Conservation (phyloP, 2,888 invertebrate species). For the Leucoma salicis region DNA sequence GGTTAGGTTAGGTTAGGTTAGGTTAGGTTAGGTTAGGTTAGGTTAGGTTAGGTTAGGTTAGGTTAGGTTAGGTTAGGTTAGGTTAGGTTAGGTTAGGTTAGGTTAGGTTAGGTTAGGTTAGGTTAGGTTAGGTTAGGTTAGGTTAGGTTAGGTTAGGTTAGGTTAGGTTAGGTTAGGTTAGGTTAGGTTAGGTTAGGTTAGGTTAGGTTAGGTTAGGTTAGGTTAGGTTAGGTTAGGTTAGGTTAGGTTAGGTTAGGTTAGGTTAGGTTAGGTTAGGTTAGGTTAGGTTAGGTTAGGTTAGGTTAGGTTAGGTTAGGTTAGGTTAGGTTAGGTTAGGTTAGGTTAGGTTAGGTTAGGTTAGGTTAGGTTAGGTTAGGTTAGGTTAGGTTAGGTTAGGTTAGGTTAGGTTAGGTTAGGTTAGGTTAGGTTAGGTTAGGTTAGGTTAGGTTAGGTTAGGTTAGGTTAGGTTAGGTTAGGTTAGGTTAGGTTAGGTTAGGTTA, state of each 20-base stretch:
- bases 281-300: slow-evolving; percentile 6
- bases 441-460: slow-evolving; percentile 9
- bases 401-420: slow-evolving; percentile 7
- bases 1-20: slow-evolving; percentile 22
- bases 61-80: slow-evolving; percentile 20
- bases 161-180: slow-evolving; percentile 31
- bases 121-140: slow-evolving; percentile 7
- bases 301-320: slow-evolving; percentile 1
- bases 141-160: slow-evolving; percentile 6
- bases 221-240: slow-evolving; percentile 28
- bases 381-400: slow-evolving; percentile 22
- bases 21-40: slow-evolving; percentile 27
- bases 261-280: slow-evolving; percentile 7
- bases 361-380: slow-evolving; percentile 19
- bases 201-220: slow-evolving; percentile 31
- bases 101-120: slow-evolving; percentile 5
- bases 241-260: slow-evolving; percentile 9
- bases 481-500: slow-evolving; percentile 21
- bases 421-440: slow-evolving; percentile 4
- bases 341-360: slow-evolving; percentile 4
- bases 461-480: slow-evolving; percentile 22
- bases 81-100: slow-evolving; percentile 17
- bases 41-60: slow-evolving; percentile 35
- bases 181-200: slow-evolving; percentile 27
- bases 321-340: slow-evolving; percentile 14